A percentile compares a stretch with the other conserved stretches of the same genome.
phyloP scores from a whole-genome alignment of 2,888 invertebrate species.

The Drepanosiphum platanoidis region DNA sequence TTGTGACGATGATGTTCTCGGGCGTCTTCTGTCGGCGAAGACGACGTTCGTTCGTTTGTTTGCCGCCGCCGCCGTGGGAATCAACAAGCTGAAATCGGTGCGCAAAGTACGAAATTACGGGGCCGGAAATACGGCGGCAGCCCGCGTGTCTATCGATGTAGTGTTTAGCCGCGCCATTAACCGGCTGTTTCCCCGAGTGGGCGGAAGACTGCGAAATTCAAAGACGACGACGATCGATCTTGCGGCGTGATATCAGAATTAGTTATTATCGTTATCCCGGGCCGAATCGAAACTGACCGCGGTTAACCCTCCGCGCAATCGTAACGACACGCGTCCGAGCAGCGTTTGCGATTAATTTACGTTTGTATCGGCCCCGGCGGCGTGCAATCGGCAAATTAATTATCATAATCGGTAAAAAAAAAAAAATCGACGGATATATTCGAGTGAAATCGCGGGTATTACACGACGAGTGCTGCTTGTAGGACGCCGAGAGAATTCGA shows the following conservation, averaged over 20 bases:
- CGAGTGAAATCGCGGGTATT: too few relatives aligned
- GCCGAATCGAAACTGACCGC: slow-evolving; percentile 16
- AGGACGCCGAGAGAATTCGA: too few relatives aligned
- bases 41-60: too few relatives aligned
- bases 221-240: slow-evolving; percentile 2
- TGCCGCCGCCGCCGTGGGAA: slow-evolving; percentile 15
- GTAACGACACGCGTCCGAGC: neutral
- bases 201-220: slow-evolving; percentile 9
- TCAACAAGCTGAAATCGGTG: too few relatives aligned
- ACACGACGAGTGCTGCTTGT: too few relatives aligned
- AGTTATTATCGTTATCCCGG: neutral
- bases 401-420: too few relatives aligned
- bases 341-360: neutral
- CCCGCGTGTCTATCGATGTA: neutral
- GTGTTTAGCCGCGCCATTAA: neutral
- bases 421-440: too few relatives aligned
- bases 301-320: neutral
- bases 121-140: slow-evolving; percentile 13
- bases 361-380: too few relatives aligned
- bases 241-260: neutral
- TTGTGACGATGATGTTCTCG: too few relatives aligned
- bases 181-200: neutral
- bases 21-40: too few relatives aligned
- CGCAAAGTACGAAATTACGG: too few relatives aligned
- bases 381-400: too few relatives aligned